These are phyloP conservation scores for Drosophila gaucha DNA, from an alignment of 2,888 invertebrate genomes.

Conservation along the genomic window DNA sequence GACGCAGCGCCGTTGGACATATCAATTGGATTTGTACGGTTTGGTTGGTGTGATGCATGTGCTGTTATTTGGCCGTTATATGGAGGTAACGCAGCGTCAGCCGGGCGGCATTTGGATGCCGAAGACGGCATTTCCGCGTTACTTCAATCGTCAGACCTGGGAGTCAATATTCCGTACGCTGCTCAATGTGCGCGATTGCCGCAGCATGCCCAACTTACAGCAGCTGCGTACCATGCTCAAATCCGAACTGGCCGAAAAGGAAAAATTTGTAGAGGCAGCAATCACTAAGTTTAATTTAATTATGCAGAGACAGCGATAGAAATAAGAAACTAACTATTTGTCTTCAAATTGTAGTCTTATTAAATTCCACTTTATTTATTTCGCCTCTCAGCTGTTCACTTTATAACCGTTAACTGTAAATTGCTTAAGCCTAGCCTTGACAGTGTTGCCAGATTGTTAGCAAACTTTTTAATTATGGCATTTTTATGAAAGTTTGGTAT, in stretches of 20 bases:
- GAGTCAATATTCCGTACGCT: conserved; percentile 91
- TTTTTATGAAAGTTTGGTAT: background rate
- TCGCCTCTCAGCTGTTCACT: background rate
- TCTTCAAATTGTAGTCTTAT: conserved; percentile 2
- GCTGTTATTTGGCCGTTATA: conserved; percentile 94
- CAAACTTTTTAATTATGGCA: background rate
- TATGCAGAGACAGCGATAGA: conserved; percentile 46
- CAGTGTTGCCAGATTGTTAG: background rate
- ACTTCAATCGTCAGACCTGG: conserved; percentile 90
- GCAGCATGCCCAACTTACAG: conserved; percentile 89
- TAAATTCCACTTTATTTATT: background rate
- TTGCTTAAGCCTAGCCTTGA: too few relatives aligned
- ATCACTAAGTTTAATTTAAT: conserved; percentile 81
- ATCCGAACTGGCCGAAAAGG: conserved; percentile 81
- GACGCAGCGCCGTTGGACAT: conserved; percentile 95
- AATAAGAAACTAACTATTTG: background rate
- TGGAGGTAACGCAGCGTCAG: conserved; percentile 89
- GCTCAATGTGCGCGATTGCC: conserved; percentile 92
- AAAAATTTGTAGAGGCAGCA: conserved; percentile 80
- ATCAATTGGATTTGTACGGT: conserved; percentile 96
- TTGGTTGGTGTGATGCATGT: conserved; percentile 95
- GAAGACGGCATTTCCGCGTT: conserved; percentile 83
- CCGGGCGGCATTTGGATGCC: conserved; percentile 79
- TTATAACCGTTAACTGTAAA: background rate
- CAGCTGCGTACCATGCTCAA: conserved; percentile 78